Conservation (phyloP, 2,888 invertebrate species). For the Leucozona laternaria region DNA sequence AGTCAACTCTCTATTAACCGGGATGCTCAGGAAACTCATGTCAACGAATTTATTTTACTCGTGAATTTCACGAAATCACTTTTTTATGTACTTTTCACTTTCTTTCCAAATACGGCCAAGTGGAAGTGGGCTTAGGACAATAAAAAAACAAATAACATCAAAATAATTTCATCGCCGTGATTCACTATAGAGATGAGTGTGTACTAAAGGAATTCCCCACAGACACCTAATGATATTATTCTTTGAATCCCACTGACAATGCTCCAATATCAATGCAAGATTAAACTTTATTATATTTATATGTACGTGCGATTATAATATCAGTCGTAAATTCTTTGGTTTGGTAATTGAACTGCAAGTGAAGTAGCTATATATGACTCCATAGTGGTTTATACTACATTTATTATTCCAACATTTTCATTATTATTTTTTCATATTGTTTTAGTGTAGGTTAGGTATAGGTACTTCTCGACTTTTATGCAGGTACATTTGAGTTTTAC, state of each 20-base stretch:
- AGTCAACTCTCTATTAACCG: no score
- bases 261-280: not conserved
- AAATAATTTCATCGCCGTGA: conserved; percentile 10
- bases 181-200: not conserved
- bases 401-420: conserved; percentile 28
- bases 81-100: not conserved
- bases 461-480: conserved; percentile 17
- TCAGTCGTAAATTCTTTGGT: conserved; percentile 50
- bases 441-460: not conserved
- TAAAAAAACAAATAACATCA: not conserved
- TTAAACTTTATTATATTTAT: conserved; percentile 15
- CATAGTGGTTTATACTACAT: not conserved
- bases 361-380: conserved; percentile 17
- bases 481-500: conserved; percentile 17
- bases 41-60: no score
- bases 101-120: not conserved
- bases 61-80: not conserved
- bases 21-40: no score
- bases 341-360: conserved; percentile 49
- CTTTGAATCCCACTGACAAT: conserved; percentile 3
- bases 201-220: not conserved
- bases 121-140: not conserved
- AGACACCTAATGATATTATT: not conserved
- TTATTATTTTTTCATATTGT: conserved; percentile 25
- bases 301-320: not conserved